A percentile compares a stretch with the other conserved stretches of the same genome.
These are phyloP conservation scores for Coptodon bakossiorum DNA, from an alignment of 2,113 vertebrate species.

Conservation along the genomic window DNA sequence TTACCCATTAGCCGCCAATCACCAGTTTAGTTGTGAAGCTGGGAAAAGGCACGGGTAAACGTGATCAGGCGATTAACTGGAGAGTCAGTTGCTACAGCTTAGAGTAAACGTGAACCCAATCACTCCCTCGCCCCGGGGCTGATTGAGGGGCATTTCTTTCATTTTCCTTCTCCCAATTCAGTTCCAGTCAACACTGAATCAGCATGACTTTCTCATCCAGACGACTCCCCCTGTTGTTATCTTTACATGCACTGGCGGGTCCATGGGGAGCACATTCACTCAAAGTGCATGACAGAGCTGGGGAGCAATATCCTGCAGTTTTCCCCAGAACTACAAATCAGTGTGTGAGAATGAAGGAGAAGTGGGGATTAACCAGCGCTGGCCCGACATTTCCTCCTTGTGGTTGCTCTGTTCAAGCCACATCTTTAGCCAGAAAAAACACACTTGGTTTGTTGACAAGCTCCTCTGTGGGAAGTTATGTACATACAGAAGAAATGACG, in stretches of 20 bases:
- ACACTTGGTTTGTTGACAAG: constrained; percentile 47
- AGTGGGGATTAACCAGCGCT: constrained; percentile 14
- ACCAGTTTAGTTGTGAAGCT: not conserved
- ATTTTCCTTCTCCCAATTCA: not conserved
- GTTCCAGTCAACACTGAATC: not conserved
- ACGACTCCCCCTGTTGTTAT: not conserved
- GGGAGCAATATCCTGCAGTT: not conserved
- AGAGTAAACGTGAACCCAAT: not conserved
- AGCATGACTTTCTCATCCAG: not conserved
- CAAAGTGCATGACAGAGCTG: not conserved
- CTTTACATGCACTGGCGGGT: not conserved
- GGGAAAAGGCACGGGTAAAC: not conserved
- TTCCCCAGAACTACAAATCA: constrained; percentile 3
- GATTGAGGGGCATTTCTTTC: not conserved
- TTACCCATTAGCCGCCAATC: not conserved
- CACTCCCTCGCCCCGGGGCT: not conserved
- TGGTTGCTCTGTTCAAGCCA: constrained; percentile 35
- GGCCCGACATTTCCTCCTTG: constrained; percentile 49
- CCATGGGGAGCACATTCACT: not conserved
- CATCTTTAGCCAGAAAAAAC: constrained; percentile 34
- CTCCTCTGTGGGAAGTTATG: constrained; percentile 23
- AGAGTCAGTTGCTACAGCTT: constrained; percentile 12
- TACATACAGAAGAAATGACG: constrained; percentile 1
- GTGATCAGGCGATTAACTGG: not conserved
- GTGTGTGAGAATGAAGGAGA: not conserved